A percentile compares a stretch with the other conserved stretches of the same genome.
These are phyloP conservation scores for Diploptera punctata DNA, from an alignment of 2,888 invertebrate genomes.

Conservation along the genomic window DNA sequence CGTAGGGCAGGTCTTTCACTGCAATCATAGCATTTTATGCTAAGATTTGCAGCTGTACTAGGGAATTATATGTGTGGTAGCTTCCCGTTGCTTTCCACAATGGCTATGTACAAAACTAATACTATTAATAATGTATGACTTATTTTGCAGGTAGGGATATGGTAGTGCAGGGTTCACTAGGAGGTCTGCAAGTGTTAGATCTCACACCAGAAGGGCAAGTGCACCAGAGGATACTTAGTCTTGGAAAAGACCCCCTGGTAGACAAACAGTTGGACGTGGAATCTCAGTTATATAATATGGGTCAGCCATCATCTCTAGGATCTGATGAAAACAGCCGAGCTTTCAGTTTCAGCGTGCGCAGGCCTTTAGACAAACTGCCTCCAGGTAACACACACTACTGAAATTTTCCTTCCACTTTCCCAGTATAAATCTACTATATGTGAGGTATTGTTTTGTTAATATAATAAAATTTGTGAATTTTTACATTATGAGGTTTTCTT, in stretches of 20 bases:
- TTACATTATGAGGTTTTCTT: no score
- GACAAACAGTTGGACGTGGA: conserved; percentile 50
- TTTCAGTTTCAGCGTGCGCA: conserved; percentile 58
- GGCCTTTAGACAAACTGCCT: conserved; percentile 39
- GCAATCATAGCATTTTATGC: no score
- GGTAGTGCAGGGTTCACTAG: conserved; percentile 84
- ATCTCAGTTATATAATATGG: conserved; percentile 54
- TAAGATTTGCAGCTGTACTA: no score
- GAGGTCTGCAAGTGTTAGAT: conserved; percentile 90
- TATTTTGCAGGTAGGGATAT: conserved; percentile 50
- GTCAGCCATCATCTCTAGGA: conserved; percentile 14
- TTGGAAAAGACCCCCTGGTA: conserved; percentile 76
- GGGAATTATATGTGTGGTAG: no score
- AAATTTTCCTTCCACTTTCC: no score
- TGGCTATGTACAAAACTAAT: no score
- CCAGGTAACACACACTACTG: conserved; percentile 7
- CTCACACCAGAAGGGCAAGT: conserved; percentile 83
- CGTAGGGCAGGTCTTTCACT: no score
- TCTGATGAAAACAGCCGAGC: conserved; percentile 57
- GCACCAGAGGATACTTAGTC: conserved; percentile 85
- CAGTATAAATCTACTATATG: no score
- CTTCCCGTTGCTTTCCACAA: no score
- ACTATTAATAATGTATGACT: no score
- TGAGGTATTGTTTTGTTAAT: no score
- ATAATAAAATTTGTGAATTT: no score